Conservation (phyloP, 2,113 vertebrate genomes). For the Salvelinus fontinalis region DNA sequence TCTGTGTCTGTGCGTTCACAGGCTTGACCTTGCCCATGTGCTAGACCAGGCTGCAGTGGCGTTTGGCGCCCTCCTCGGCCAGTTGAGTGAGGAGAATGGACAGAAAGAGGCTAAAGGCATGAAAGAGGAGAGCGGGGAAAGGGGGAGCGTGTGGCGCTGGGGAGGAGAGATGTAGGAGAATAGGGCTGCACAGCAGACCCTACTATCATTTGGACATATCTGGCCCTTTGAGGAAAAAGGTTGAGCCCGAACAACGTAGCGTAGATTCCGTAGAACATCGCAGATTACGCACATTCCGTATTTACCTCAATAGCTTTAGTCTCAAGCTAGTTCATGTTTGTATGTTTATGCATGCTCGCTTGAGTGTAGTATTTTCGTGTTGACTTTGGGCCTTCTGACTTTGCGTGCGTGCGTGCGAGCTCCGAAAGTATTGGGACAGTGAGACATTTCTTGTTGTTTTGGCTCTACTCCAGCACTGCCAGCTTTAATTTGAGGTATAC, state of each 20-base stretch:
- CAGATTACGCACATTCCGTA: too few species aligned
- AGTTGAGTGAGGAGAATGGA: constrained; percentile 57
- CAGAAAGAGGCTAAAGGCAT: constrained; percentile 64
- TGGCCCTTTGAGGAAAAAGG: neutral
- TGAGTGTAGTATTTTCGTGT: too few species aligned
- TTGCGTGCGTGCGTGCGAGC: constrained; percentile 13
- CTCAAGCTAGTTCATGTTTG: too few species aligned
- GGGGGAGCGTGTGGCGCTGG: neutral
- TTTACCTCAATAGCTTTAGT: too few species aligned
- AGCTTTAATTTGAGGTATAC: too few species aligned
- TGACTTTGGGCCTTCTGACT: too few species aligned
- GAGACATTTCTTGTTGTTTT: too few species aligned
- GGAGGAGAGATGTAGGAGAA: constrained; percentile 33
- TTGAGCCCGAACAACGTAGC: constrained; percentile 50
- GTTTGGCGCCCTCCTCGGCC: constrained; percentile 41
- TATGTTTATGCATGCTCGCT: constrained; percentile 9
- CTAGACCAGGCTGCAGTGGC: constrained; percentile 35
- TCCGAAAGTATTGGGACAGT: too few species aligned
- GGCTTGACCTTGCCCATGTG: constrained; percentile 53
- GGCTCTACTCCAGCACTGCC: too few species aligned
- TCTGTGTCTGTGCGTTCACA: constrained; percentile 28
- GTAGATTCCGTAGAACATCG: too few species aligned
- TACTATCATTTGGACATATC: constrained; percentile 20
- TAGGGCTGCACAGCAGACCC: constrained; percentile 50
- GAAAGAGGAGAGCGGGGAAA: constrained; percentile 25